phyloP scores from a whole-genome alignment of 2,797 vertebrate genomes.

The Propithecus perrieri region DNA sequence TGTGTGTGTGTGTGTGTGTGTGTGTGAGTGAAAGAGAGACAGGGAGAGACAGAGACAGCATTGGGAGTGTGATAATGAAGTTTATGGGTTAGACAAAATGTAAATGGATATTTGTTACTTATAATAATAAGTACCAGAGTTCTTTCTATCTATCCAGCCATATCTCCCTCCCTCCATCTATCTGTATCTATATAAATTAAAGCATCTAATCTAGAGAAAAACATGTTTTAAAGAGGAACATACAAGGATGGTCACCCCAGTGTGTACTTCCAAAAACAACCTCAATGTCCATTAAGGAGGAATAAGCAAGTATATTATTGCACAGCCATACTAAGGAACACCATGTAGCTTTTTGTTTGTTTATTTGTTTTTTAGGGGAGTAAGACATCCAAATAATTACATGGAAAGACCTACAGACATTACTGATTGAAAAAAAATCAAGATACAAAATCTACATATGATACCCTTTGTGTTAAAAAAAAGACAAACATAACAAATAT shows the following conservation, averaged over 20 bases:
- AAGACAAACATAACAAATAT: background rate
- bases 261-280: background rate
- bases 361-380: background rate
- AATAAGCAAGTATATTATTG: background rate
- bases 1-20: too few relatives aligned
- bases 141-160: background rate
- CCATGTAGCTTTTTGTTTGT: background rate
- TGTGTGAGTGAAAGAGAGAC: too few relatives aligned
- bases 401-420: background rate
- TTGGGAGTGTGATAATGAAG: background rate
- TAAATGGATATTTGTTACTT: background rate
- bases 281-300: background rate
- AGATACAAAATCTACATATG: slow-evolving; percentile 2
- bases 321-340: background rate
- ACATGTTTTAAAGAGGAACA: background rate
- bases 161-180: background rate
- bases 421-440: background rate
- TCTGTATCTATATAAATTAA: background rate
- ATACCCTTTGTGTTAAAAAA: background rate
- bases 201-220: background rate
- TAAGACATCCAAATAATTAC: slow-evolving; percentile 38
- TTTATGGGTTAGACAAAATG: background rate
- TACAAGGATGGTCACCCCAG: background rate
- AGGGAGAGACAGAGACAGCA: background rate
- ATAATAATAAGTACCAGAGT: background rate